Evolutionary conservation across 2,888 invertebrate genomes (phyloP).

Genomic region (Rugalucina vietnamica): DNA sequence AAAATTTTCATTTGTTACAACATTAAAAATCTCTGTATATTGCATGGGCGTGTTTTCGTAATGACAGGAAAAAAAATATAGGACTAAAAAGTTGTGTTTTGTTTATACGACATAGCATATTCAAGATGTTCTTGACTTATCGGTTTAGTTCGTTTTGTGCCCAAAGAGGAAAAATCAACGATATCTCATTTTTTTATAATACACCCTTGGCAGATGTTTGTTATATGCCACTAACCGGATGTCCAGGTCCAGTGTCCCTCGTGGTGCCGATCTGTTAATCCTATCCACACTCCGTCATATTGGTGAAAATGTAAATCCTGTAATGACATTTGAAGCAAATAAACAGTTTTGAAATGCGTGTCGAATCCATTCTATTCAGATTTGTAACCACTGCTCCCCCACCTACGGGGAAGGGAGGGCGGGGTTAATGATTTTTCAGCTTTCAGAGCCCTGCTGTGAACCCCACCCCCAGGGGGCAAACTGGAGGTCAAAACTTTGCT

Average conservation of each 20-base stretch:
- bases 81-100: not conserved
- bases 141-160: no score
- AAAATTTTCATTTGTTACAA: no score
- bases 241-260: conserved; percentile 45
- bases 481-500: not conserved
- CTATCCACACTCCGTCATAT: conserved; percentile 34
- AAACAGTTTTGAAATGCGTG: not conserved
- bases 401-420: no score
- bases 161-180: no score
- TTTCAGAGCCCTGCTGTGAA: no score
- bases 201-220: not conserved
- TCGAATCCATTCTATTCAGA: not conserved
- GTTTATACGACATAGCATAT: no score
- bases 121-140: no score
- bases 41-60: not conserved
- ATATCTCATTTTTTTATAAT: no score
- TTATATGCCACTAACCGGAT: conserved; percentile 5
- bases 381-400: not conserved
- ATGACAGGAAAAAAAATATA: not conserved
- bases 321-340: not conserved
- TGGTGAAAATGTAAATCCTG: not conserved
- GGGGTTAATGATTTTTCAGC: no score
- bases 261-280: conserved; percentile 22
- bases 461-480: not conserved
- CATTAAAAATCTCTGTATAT: no score